phyloP scores from a whole-genome alignment of 2,113 vertebrate genomes.

The Nerophis lumbriciformis region DNA sequence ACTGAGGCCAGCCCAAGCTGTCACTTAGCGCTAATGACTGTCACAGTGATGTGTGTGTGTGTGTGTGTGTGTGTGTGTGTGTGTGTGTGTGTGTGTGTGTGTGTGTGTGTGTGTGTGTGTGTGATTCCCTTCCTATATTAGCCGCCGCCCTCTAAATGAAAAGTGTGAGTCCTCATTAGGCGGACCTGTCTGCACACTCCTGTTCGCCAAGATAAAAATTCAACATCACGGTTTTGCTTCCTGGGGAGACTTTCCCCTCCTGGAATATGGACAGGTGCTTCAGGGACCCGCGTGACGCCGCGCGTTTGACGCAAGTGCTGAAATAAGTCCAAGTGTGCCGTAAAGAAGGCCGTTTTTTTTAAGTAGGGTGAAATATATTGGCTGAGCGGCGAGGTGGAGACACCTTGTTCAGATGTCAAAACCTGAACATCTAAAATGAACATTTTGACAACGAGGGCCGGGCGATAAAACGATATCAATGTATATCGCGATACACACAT shows the following conservation, averaged over 20 bases:
- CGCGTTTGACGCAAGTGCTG: too few relatives aligned
- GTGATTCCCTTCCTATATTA: conserved; percentile 39
- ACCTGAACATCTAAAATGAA: too few relatives aligned
- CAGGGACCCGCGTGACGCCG: conserved; percentile 23
- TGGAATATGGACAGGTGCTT: conserved; percentile 65
- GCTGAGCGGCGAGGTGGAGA: too few relatives aligned
- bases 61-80: too few relatives aligned
- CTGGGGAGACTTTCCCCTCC: conserved; percentile 34
- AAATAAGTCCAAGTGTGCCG: too few relatives aligned
- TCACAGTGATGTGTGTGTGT: conserved; percentile 39
- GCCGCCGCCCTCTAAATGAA: conserved; percentile 50
- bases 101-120: conserved; percentile 5
- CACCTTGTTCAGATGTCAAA: too few relatives aligned
- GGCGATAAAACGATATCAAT: too few relatives aligned
- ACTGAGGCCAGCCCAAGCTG: conserved; percentile 54
- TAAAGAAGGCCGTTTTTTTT: too few relatives aligned
- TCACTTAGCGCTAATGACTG: conserved; percentile 69
- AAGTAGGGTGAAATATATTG: too few relatives aligned
- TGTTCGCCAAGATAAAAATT: conserved; percentile 39
- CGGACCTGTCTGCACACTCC: conserved; percentile 35
- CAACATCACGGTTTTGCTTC: conserved; percentile 63
- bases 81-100: too few relatives aligned
- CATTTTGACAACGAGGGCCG: too few relatives aligned
- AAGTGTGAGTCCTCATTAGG: conserved; percentile 57
- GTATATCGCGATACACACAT: too few relatives aligned